Evolutionary conservation across 2,113 vertebrate genomes (phyloP).

Genomic region (Rutilus rutilus): DNA sequence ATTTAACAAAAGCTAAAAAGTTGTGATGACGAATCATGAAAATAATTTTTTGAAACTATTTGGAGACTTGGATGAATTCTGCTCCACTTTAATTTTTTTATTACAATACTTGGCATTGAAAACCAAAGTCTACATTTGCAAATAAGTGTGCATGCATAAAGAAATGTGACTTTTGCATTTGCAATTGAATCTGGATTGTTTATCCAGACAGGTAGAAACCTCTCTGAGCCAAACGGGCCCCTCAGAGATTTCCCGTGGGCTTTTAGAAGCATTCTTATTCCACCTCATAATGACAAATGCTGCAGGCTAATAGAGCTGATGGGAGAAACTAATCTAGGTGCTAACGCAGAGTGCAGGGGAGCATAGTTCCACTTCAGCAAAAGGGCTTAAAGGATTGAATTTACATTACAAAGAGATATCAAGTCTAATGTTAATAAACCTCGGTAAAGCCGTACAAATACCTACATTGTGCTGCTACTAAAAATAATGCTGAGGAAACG

Average conservation of each 20-base stretch:
- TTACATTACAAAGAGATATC: constrained; percentile 55
- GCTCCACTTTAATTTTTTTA: background rate
- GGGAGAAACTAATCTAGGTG: constrained; percentile 52
- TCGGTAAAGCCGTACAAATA: constrained; percentile 44
- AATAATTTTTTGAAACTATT: background rate
- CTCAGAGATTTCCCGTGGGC: constrained; percentile 20
- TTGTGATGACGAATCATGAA: too few relatives aligned
- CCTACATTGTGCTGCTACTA: constrained; percentile 37
- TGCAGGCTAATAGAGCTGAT: constrained; percentile 48
- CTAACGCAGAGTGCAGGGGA: constrained; percentile 44
- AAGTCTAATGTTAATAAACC: constrained; percentile 56
- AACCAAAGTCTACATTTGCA: background rate
- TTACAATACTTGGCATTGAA: background rate
- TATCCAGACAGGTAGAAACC: constrained; percentile 36
- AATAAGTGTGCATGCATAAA: background rate
- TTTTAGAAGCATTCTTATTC: constrained; percentile 45
- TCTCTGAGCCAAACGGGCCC: background rate
- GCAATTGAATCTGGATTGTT: constrained; percentile 9
- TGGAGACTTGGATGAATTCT: background rate
- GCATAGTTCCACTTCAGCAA: constrained; percentile 40
- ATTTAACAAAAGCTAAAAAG: too few relatives aligned
- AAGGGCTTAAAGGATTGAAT: constrained; percentile 53
- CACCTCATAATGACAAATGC: constrained; percentile 55
- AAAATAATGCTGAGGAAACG: constrained; percentile 44
- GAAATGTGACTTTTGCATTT: constrained; percentile 17